A percentile compares a stretch with the other conserved stretches of the same genome.
These are phyloP conservation scores for Ennomos fuscantarius DNA, from an alignment of 2,888 invertebrate species.

Conservation along the genomic window DNA sequence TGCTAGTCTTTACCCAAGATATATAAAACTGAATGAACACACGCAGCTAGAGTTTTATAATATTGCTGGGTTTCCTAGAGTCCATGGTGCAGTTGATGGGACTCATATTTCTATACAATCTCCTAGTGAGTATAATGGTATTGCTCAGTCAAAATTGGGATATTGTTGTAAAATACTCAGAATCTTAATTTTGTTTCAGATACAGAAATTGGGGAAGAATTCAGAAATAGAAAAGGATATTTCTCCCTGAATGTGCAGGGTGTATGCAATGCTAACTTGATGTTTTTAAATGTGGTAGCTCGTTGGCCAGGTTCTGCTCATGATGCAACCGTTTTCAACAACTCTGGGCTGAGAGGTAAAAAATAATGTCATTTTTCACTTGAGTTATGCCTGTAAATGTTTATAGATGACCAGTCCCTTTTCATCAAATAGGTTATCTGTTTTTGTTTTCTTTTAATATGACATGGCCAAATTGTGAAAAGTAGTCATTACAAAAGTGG, in stretches of 20 bases:
- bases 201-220: slow-evolving; percentile 22
- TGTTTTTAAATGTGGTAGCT: slow-evolving; percentile 28
- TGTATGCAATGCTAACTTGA: slow-evolving; percentile 30
- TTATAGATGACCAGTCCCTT: too few species aligned
- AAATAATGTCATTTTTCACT: neutral
- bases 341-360: slow-evolving; percentile 29
- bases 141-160: neutral
- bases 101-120: slow-evolving; percentile 14
- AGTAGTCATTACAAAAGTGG: too few species aligned
- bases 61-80: slow-evolving; percentile 11
- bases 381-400: too few species aligned
- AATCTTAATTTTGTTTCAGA: neutral
- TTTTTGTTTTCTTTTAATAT: neutral
- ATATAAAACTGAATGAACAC: neutral
- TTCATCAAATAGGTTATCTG: neutral
- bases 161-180: neutral
- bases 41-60: slow-evolving; percentile 3
- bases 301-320: slow-evolving; percentile 33
- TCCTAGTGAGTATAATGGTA: slow-evolving; percentile 1
- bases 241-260: slow-evolving; percentile 38
- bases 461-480: too few species aligned
- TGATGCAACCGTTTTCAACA: slow-evolving; percentile 36
- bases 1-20: slow-evolving; percentile 2
- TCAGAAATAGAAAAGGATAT: slow-evolving; percentile 33
- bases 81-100: slow-evolving; percentile 17